These are phyloP conservation scores for Lytechinus pictus DNA, from an alignment of 35 echinoderm and acorn worm genomes.

Conservation along the genomic window DNA sequence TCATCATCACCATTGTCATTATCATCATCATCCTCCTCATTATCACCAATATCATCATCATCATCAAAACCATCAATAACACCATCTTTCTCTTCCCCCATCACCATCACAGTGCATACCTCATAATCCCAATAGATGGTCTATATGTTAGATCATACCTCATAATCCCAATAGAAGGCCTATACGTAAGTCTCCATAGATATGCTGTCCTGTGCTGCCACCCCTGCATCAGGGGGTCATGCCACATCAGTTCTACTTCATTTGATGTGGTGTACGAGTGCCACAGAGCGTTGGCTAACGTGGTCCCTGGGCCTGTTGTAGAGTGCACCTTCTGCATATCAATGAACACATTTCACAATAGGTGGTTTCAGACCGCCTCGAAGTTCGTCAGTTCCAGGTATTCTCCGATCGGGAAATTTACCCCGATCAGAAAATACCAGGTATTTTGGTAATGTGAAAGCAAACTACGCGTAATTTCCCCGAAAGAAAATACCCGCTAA, in stretches of 20 bases:
- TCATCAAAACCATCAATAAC: slow-evolving; percentile 27
- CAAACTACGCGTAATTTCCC: too few relatives aligned
- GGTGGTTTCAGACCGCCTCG: too few relatives aligned
- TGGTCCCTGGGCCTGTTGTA: slow-evolving; percentile 62
- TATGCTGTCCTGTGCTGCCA: slow-evolving; percentile 86
- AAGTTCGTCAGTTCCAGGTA: too few relatives aligned
- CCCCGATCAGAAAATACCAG: too few relatives aligned
- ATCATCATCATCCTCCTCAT: not conserved
- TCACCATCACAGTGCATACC: slow-evolving; percentile 67
- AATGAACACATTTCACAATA: not conserved
- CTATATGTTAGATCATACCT: slow-evolving; percentile 87
- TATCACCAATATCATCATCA: not conserved
- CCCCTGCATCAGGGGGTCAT: slow-evolving; percentile 84
- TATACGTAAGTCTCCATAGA: slow-evolving; percentile 72
- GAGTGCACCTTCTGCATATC: slow-evolving; percentile 80
- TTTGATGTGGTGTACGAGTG: slow-evolving; percentile 71
- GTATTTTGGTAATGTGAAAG: too few relatives aligned
- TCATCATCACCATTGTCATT: not conserved
- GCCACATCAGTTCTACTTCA: slow-evolving; percentile 88
- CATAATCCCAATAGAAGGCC: slow-evolving; percentile 81
- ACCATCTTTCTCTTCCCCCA: slow-evolving; percentile 41
- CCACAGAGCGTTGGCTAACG: slow-evolving; percentile 80
- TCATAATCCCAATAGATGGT: slow-evolving; percentile 82
- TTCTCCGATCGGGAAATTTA: too few relatives aligned
- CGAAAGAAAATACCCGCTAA: too few relatives aligned